Base-by-base conservation (phyloP, 2,113 vertebrate species). In the Gila orcuttii region DNA sequence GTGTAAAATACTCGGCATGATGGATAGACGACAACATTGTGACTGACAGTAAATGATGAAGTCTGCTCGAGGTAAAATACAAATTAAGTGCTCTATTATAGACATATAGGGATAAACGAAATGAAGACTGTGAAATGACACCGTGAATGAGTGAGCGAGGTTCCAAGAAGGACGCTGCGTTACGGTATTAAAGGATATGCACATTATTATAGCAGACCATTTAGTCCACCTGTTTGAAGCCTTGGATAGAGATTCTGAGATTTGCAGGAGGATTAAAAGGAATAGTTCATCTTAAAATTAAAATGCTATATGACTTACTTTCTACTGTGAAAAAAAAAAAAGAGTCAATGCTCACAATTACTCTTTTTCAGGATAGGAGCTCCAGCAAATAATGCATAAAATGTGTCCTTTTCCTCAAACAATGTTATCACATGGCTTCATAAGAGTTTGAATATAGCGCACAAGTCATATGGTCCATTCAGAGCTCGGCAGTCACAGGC, bases 61-160 rank as follows among this genome's bases (percentile, higher is more conserved):
- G 90, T 91, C 89, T 90, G 92, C 91, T 93, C 87, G 89, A 88
- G 87, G 80, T 90, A 80, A 73, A 85, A 85, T 80, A 89, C 90
- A 93, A 93, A 92, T 93, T 88, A 91, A 93, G 93, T 92, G 89
- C 92, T 90, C 92, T 92, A 91, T 94, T 93, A 93, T 86, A 90
- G 92, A 93, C 89, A 92, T 91, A 92, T 86, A 91, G 74, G 86
- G 92, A 89, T 90, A 85, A 88, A 91, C 87, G 89, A 87, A 91
- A 92, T 92, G 92, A 92, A 92, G 88, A 84, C 84, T 87, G 90
- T 88, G 87, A 92, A 94, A 94, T 93, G 90, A 47, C n/a, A n/a
- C 33, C 47, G 42, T 28, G 25, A 39, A 74, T 11, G 66, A 85
- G 64, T 55, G 64, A 87, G 74, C 39, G 52, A 75, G 82, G 77